Base-by-base conservation (phyloP, 2,113 vertebrate species). In the Sporophila hypoxantha region DNA sequence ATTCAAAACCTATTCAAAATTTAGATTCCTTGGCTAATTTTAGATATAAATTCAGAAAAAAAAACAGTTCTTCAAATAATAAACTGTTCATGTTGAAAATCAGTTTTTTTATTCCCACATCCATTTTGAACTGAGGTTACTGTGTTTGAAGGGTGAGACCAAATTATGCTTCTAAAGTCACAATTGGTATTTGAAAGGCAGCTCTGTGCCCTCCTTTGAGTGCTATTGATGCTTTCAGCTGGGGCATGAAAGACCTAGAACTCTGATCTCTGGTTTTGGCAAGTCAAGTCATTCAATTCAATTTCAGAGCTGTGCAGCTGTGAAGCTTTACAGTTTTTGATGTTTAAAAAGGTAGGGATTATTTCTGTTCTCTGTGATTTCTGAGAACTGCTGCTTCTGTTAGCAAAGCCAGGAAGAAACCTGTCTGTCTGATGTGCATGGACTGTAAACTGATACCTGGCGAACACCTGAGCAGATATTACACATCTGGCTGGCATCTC, bases 241-340 rank as follows among this genome's bases (percentile, higher is more conserved):
- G 69, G 57, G 82, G 85, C 87, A 85, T 91, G 95, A 95, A 93
- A 94, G 91, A 95, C 89, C 87, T 89, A 88, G 92, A 94, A 89
- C 95, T 94, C 85, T 93, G 93, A 94, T 95, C 93, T 94, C 73
- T 70, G 91, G 73, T 92, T 94, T 92, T 94, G 87, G 87, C 73
- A 87, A 93, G 85, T 89, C 74, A 41, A 91, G 85, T 81, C 73
- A 62, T 94, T 93, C 87, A 59, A 81, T 94, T 89, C 93, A 69
- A 85, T 87, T 94, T 93, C 91, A 88, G 82, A 92, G 76, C 79
- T 0, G 4, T 57, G 76, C 85, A 91, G 87, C 95, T 95, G 89
- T 92, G 93, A 88, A 93, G 80, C 69, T 89, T 85, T 87, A 83
- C 69, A 32, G 70, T 20, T 77, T 94, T 80, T 94, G 85, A 93